Percentiles rank a stretch among this genome's conserved stretches.
phyloP scores from a whole-genome alignment of 2,113 vertebrate genomes.

The Chaetodon auriga region DNA sequence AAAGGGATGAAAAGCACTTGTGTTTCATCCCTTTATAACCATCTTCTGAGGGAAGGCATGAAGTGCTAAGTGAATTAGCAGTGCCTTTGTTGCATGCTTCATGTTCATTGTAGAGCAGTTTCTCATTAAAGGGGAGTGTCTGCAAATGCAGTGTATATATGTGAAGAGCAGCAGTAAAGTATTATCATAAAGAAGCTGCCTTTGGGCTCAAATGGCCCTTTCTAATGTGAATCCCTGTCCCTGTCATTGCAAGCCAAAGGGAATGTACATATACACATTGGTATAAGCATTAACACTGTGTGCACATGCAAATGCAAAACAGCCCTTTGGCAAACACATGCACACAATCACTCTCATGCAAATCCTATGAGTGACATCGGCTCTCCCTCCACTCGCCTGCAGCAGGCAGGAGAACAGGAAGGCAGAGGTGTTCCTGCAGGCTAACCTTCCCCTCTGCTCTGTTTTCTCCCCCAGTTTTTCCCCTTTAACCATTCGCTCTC shows the following conservation, averaged over 20 bases:
- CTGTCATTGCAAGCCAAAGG: conserved; percentile 30
- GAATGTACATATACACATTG: conserved; percentile 22
- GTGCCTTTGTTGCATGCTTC: conserved; percentile 66
- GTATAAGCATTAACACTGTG: conserved; percentile 20
- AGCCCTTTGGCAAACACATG: conserved; percentile 44
- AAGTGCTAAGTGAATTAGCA: conserved; percentile 68
- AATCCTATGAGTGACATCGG: conserved; percentile 46
- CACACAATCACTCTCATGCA: conserved; percentile 59
- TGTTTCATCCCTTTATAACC: conserved; percentile 69
- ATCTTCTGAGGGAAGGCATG: conserved; percentile 61
- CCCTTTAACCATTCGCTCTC: background rate
- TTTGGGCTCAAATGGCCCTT: conserved; percentile 33
- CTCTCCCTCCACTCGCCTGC: conserved; percentile 14
- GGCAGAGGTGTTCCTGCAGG: conserved; percentile 37
- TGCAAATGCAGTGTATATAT: conserved; percentile 34
- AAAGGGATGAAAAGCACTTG: conserved; percentile 58
- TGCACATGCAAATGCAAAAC: conserved; percentile 67
- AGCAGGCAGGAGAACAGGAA: conserved; percentile 15
- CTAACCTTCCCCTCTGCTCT: background rate
- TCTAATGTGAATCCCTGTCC: conserved; percentile 45
- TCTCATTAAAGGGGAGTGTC: conserved; percentile 59
- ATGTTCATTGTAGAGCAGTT: conserved; percentile 47
- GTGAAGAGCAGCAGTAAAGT: conserved; percentile 20
- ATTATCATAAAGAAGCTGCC: conserved; percentile 39
- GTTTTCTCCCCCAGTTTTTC: conserved; percentile 6